Evolutionary conservation across 1,140 invertebrate species (phyloP), one percentile per base, ranked within the genome.

Genomic region (Tetramorium simillimum): DNA sequence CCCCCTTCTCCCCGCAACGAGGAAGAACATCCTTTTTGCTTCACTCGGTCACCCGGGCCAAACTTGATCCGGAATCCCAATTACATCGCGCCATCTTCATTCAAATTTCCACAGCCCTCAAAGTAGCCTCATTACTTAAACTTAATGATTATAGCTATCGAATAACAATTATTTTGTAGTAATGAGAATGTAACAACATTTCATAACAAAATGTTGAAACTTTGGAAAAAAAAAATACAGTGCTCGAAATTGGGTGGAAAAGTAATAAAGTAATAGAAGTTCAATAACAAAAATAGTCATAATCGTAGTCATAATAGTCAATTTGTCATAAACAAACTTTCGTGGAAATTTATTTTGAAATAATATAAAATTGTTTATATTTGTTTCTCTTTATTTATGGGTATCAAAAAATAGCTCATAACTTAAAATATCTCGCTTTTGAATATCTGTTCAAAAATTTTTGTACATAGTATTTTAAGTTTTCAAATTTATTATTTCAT

Each of bases 61-160:
- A 89, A 43, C 65, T 84, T 60, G 85, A 85, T 81, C 82, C 56
- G 62, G n/a, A 86, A 85, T 78, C 67, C 43, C 73, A 82, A 60
- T 51, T 72, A 73, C 24, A 14, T 21, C 56, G 18, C 63, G 46
- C 58, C 56, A 72, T 60, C 65, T 89, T 84, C 85, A 56, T 86
- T 43, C 18, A 76, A 86, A 60, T 87, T 82, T 65, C 58, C 43
- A 28, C 49, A 14, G 46, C 40, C 28, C 43, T 16, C 14, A 7
- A n/a, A 24, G 58, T 18, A 60, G 40, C 18, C 37, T 73, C 53
- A 46, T 73, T 58, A 73, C 14, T 73, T 72, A 33, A 82, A 21
- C 12, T 2, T 33, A 43, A 46, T 5, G 10, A 72, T n/a, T 21
- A 7, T 12, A 18, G 10, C 4, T 46, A 60, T 82, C 21, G 21